Evolutionary conservation across 92 coral and sea anemone genomes (phyloP), one percentile per base, ranked within the genome.

Genomic region (Palythoa grandiflora): DNA sequence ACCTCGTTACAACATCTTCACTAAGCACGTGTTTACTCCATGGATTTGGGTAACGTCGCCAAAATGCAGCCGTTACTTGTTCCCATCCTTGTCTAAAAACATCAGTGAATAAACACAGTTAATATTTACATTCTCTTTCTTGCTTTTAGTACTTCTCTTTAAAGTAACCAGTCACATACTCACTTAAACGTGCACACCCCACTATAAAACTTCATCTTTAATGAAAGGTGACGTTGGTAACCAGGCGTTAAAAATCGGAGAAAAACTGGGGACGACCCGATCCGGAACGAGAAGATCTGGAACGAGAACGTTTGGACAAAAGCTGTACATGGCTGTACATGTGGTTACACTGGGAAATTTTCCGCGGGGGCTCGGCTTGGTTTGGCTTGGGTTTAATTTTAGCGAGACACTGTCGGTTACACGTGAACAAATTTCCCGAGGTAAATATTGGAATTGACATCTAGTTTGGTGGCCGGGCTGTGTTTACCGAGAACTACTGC

Each of bases 11-110:
- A 85, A 97, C 94, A 84, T 97, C 99, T 86, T 97, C 99, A 44
- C 97, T 92, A 15, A 97, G 90, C 98, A 97, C 99, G 99, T 97
- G 99, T 88, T 92, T 89, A 78, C 99, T 97, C 83, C 87, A 97
- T 59, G 97, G 99, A 75, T 97, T 97, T 83, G 99, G 99, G 89
- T 97, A 97, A 35, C 99, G 89, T 21, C 89, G 93, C 95, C 98
- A 96, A 90, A 94, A 92, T 5, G 97, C 98, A 21, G 96, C 88
- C 71, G 96, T 91, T 20, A 97, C 98, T 28, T 96, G 95, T 55
- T 93, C 98, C 98, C 98, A 97, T 68, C 93, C 91, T 75, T 93
- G 96, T 86, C 99, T 97, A 66, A 63, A 4, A 5, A 2, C 17
- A 63, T 0, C 36, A 63, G n/a, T 63, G 8, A 17, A 60, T 35